A percentile compares a stretch with the other conserved stretches of the same genome.
Conservation (phyloP, 2,797 vertebrate species). For the Cottoperca gobio region DNA sequence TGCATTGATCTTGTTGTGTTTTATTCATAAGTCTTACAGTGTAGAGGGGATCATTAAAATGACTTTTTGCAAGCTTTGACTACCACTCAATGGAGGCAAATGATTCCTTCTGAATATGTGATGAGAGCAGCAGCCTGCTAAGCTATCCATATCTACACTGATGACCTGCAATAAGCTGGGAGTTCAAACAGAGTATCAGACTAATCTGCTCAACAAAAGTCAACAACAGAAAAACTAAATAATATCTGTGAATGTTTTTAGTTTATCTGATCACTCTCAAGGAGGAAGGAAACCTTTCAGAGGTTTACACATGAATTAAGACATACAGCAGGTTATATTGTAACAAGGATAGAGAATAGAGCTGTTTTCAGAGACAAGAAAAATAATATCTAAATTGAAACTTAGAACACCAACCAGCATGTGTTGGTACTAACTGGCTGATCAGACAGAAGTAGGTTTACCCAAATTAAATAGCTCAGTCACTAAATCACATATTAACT, state of each 20-base stretch:
- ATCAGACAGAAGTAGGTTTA: not conserved
- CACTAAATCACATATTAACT: not conserved
- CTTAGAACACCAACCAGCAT: not conserved
- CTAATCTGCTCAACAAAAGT: constrained; percentile 4
- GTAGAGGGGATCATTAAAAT: constrained; percentile 71
- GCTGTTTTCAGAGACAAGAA: not conserved
- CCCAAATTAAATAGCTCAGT: not conserved
- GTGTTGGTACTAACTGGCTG: not conserved
- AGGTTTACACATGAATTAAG: not conserved
- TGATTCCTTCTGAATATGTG: constrained; percentile 69
- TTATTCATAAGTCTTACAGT: constrained; percentile 80
- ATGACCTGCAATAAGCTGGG: constrained; percentile 32
- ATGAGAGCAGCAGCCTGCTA: constrained; percentile 55
- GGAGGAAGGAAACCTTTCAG: not conserved
- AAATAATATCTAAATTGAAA: not conserved
- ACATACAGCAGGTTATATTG: not conserved
- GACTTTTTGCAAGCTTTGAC: constrained; percentile 69
- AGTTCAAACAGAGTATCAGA: constrained; percentile 31
- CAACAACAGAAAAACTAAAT: constrained; percentile 24
- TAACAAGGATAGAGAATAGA: not conserved
- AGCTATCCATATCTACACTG: constrained; percentile 41
- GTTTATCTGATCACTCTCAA: constrained; percentile 10
- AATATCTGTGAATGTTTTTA: constrained; percentile 30
- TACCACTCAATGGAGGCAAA: constrained; percentile 65
- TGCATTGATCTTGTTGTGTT: constrained; percentile 77